phyloP scores from a whole-genome alignment of 2,113 vertebrate genomes.

The Eulemur rufifrons region DNA sequence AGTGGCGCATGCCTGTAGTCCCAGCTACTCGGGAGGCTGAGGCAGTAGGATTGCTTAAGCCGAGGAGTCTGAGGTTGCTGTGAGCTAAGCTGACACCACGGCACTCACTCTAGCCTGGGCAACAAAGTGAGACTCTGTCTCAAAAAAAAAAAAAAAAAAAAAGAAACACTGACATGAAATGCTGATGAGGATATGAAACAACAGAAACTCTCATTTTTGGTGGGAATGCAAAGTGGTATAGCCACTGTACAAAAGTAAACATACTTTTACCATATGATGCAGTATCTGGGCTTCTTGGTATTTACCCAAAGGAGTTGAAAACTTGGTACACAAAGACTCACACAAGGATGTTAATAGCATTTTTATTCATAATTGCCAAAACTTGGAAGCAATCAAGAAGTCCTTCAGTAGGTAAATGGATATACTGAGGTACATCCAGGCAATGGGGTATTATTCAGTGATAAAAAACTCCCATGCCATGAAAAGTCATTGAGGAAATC shows the following conservation, averaged over 20 bases:
- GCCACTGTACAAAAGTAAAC: background rate
- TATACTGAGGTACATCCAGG: background rate
- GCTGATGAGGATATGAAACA: background rate
- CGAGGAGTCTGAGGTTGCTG: no score
- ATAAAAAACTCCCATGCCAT: background rate
- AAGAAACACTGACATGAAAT: background rate
- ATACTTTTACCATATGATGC: background rate
- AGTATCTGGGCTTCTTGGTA: background rate
- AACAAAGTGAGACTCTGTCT: no score
- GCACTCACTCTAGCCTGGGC: no score
- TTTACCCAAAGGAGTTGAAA: background rate
- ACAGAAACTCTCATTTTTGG: background rate
- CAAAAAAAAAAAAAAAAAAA: no score
- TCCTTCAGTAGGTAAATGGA: background rate
- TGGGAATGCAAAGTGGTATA: background rate
- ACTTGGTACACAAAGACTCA: background rate
- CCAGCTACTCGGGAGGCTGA: no score
- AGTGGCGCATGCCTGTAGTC: no score
- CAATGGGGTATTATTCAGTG: background rate
- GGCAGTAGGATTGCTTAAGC: no score
- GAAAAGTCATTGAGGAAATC: background rate
- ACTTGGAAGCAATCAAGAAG: background rate
- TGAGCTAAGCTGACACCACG: no score
- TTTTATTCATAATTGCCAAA: background rate
- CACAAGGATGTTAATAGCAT: background rate